These are phyloP conservation scores for Drosophila conformis DNA, from an alignment of 2,888 invertebrate species.

Conservation along the genomic window DNA sequence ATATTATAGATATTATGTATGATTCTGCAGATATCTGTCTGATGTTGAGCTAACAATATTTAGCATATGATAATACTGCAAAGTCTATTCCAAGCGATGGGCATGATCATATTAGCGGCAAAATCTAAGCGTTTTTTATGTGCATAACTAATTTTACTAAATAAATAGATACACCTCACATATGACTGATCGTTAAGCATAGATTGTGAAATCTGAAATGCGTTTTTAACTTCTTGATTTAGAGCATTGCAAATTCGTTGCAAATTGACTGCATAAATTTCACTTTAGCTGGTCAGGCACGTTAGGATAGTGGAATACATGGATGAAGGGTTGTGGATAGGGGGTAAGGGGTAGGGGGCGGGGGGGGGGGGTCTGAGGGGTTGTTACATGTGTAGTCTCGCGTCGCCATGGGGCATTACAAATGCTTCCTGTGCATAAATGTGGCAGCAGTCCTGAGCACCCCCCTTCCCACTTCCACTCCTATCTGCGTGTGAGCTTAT, in stretches of 20 bases:
- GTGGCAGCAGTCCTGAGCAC: constrained; percentile 61
- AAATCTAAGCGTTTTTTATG: not conserved
- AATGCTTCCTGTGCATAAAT: constrained; percentile 79
- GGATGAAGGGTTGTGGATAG: not conserved
- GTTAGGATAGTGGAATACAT: not conserved
- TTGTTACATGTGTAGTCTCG: constrained; percentile 33
- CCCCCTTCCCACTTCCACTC: not conserved
- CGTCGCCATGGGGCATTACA: constrained; percentile 60
- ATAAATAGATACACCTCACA: not conserved
- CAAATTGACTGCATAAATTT: constrained; percentile 4
- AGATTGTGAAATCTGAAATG: not conserved
- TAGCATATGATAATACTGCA: not conserved
- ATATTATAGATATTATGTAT: not conserved
- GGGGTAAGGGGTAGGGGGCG: not conserved
- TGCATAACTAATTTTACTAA: not conserved
- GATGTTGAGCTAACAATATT: no score
- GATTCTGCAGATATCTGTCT: not conserved
- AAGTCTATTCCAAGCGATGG: not conserved
- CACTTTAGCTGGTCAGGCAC: constrained; percentile 15
- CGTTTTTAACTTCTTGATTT: no score
- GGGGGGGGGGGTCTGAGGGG: not conserved
- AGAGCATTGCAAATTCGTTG: constrained; percentile 37
- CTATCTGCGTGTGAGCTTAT: constrained; percentile 22
- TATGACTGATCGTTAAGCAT: not conserved
- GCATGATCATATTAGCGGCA: not conserved